These are phyloP conservation scores for Artibeus lituratus DNA, from an alignment of 2,797 vertebrate species.

Conservation along the genomic window DNA sequence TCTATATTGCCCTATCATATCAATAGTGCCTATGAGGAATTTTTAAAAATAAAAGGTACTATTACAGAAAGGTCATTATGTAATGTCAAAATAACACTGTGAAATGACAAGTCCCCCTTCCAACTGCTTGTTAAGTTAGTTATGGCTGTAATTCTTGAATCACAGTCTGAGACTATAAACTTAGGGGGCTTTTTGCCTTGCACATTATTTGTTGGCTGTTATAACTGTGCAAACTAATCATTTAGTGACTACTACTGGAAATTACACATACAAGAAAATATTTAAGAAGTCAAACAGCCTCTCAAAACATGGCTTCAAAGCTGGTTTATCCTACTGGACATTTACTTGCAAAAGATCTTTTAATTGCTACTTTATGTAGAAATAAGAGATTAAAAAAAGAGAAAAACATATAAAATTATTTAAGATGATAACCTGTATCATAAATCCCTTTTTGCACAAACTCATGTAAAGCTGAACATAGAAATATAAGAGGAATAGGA, in stretches of 20 bases:
- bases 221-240: not conserved
- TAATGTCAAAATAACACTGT: conserved; percentile 68
- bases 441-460: not conserved
- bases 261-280: conserved; percentile 4
- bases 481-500: not conserved
- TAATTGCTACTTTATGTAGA: not conserved
- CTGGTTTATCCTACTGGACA: not conserved
- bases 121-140: conserved; percentile 68
- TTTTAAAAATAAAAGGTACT: conserved; percentile 72
- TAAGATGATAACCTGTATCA: not conserved
- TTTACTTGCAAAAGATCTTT: conserved; percentile 34
- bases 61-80: conserved; percentile 64
- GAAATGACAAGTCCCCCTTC: conserved; percentile 63
- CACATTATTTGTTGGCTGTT: not conserved
- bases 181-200: not conserved
- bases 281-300: not conserved
- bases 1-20: conserved; percentile 56
- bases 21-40: conserved; percentile 64
- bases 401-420: not conserved
- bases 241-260: conserved; percentile 12
- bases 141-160: conserved; percentile 43
- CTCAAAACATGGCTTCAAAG: not conserved
- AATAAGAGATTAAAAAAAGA: not conserved
- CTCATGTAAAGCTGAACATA: not conserved
- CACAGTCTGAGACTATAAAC: conserved; percentile 21